Base-by-base conservation (phyloP, 2,113 vertebrate species). In the Trinectes maculatus region DNA sequence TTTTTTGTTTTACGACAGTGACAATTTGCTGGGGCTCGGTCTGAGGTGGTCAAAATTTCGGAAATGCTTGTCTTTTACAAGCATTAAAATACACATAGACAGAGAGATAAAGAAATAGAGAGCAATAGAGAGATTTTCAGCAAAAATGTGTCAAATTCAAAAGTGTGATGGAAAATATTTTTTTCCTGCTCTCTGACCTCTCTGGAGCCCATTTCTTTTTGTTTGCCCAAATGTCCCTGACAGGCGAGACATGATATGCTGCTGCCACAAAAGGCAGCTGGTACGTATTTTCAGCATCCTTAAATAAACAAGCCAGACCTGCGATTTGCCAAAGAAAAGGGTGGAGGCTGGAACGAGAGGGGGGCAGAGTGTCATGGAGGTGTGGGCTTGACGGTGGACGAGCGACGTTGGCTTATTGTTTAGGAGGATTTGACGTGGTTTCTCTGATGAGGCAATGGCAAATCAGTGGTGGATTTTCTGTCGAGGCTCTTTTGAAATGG, bases 231-330 rank as follows among this genome's bases (percentile, higher is more conserved):
- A 71, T 81, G 64, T 63, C 8, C 61, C 43, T 34, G 57, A 26
- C 58, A 60, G 42, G 22, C 5, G 34, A 70, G 73, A 71, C 36
- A 55, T 57, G 78, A 71, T 49, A 71, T 52, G 53, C 48, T 47
- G 34, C 59, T 42, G 53, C 39, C 22, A 77, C 62, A 80, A 64
- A 57, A 75, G 63, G 67, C 75, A 57, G 6, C 78, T 72, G 82
- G 48, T 70, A 51, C 80, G 80, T 81, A 75, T 77, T 84, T 82
- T 85, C 63, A 81, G 33, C 24, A 39, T 56, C 13, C 39, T 77
- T 82, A 74, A 9, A 75, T 64, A 83, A 90, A 86, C 86, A 79
- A 11, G 11, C 21, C 11, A 7, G 74, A 44, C 18, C 47, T 71
- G 68, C 34, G 28, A 76, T 60, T 56, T 37, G 56, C 3, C 11